Conservation (phyloP, 2,797 vertebrate genomes). For the Australoheros facetus region DNA sequence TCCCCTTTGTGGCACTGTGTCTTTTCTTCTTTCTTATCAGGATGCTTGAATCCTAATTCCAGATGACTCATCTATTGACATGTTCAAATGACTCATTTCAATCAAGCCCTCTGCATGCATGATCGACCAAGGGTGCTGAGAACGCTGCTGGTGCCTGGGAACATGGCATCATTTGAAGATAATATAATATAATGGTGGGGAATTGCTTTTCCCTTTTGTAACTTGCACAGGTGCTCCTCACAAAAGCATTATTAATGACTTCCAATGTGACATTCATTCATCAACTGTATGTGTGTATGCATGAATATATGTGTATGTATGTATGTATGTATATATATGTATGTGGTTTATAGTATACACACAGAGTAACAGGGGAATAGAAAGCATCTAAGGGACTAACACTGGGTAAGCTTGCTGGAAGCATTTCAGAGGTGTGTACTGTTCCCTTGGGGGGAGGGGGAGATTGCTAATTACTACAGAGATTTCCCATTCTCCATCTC, state of each 20-base stretch:
- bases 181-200: not conserved
- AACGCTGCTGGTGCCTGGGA: slow-evolving; percentile 20
- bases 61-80: slow-evolving; percentile 46
- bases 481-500: slow-evolving; percentile 55
- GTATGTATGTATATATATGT: not conserved
- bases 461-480: slow-evolving; percentile 71
- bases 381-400: slow-evolving; percentile 24
- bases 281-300: slow-evolving; percentile 25
- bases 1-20: not conserved
- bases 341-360: slow-evolving; percentile 17
- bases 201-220: not conserved
- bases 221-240: not conserved
- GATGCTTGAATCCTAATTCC: slow-evolving; percentile 17
- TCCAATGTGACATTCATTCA: slow-evolving; percentile 18
- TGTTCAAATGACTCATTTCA: slow-evolving; percentile 21
- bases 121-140: slow-evolving; percentile 2
- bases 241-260: slow-evolving; percentile 24
- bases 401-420: slow-evolving; percentile 61
- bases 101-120: slow-evolving; percentile 5
- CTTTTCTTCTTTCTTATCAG: slow-evolving; percentile 12
- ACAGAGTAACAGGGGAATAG: slow-evolving; percentile 19
- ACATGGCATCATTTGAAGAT: slow-evolving; percentile 19
- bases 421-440: slow-evolving; percentile 68
- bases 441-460: slow-evolving; percentile 43
- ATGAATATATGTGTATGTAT: not conserved